A percentile compares a stretch with the other conserved stretches of the same genome.
These are phyloP conservation scores for Glomeris maerens DNA, from an alignment of 1,140 invertebrate species.

Conservation along the genomic window DNA sequence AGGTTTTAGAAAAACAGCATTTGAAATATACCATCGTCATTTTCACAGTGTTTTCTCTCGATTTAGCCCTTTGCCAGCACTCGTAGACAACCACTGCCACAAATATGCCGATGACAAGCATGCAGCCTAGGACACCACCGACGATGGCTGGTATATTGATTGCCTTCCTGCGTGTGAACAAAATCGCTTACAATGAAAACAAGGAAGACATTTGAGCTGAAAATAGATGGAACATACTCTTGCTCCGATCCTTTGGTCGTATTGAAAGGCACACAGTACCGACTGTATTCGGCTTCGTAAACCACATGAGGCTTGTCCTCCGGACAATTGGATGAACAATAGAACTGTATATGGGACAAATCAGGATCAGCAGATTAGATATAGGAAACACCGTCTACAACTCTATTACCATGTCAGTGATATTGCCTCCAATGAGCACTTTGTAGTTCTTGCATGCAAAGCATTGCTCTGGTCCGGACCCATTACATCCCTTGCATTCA, in stretches of 20 bases:
- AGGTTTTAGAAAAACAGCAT: background rate
- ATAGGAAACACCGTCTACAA: background rate
- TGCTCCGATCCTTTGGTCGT: conserved; percentile 32
- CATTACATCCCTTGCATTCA: conserved; percentile 71
- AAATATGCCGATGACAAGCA: conserved; percentile 47
- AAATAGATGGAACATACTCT: background rate
- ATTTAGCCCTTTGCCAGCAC: conserved; percentile 54
- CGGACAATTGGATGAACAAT: conserved; percentile 75
- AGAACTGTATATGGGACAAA: conserved; percentile 47
- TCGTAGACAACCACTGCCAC: conserved; percentile 47
- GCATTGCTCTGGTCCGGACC: conserved; percentile 62
- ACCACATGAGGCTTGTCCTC: conserved; percentile 52
- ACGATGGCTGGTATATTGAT: conserved; percentile 47
- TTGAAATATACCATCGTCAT: conserved; percentile 55
- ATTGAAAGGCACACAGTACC: conserved; percentile 66
- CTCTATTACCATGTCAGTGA: conserved; percentile 5
- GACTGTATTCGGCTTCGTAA: conserved; percentile 56
- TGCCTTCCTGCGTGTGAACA: no score
- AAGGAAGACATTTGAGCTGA: background rate
- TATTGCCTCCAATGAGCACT: conserved; percentile 44
- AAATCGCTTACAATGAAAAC: background rate
- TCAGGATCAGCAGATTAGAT: background rate
- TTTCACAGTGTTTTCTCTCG: conserved; percentile 79
- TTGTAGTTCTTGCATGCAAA: conserved; percentile 70
- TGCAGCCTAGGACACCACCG: conserved; percentile 42